These are phyloP conservation scores for Listronotus bonariensis DNA, from an alignment of 1,140 invertebrate species.

Conservation along the genomic window DNA sequence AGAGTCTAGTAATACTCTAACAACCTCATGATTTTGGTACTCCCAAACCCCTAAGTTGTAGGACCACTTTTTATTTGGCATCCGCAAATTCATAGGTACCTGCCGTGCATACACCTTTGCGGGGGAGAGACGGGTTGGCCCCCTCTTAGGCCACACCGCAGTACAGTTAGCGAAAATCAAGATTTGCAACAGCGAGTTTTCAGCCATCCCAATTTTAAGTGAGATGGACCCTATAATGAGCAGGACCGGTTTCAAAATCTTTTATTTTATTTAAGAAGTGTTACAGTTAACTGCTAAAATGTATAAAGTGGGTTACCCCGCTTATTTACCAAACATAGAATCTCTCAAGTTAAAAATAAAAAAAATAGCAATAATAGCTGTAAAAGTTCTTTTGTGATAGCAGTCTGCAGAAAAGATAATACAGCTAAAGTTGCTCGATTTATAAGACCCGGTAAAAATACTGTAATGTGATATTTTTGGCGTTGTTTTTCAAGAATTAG, in stretches of 20 bases:
- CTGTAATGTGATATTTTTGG: too few species aligned
- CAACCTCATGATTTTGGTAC: slow-evolving; percentile 53
- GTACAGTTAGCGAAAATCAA: slow-evolving; percentile 55
- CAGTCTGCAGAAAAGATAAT: too few species aligned
- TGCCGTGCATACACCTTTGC: slow-evolving; percentile 39
- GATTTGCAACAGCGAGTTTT: slow-evolving; percentile 50
- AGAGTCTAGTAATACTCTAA: slow-evolving; percentile 58
- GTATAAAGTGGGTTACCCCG: too few species aligned
- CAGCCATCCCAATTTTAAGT: slow-evolving; percentile 29
- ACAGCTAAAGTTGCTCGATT: too few species aligned
- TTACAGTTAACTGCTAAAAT: background rate
- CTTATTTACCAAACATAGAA: too few species aligned
- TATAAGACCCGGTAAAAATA: too few species aligned
- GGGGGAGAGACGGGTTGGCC: slow-evolving; percentile 40
- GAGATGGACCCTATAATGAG: slow-evolving; percentile 26
- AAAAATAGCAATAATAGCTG: too few species aligned
- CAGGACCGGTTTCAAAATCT: slow-evolving; percentile 17
- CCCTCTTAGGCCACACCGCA: slow-evolving; percentile 42
- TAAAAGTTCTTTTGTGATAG: too few species aligned
- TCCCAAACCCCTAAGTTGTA: slow-evolving; percentile 55
- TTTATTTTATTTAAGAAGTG: background rate
- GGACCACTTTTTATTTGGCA: slow-evolving; percentile 57
- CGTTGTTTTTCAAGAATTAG: too few species aligned
- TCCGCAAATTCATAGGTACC: slow-evolving; percentile 57
- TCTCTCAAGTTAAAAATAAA: too few species aligned